A percentile compares a stretch with the other conserved stretches of the same genome.
These are phyloP conservation scores for Platycercus adscitus DNA, from an alignment of 2,113 vertebrate genomes.

Conservation along the genomic window DNA sequence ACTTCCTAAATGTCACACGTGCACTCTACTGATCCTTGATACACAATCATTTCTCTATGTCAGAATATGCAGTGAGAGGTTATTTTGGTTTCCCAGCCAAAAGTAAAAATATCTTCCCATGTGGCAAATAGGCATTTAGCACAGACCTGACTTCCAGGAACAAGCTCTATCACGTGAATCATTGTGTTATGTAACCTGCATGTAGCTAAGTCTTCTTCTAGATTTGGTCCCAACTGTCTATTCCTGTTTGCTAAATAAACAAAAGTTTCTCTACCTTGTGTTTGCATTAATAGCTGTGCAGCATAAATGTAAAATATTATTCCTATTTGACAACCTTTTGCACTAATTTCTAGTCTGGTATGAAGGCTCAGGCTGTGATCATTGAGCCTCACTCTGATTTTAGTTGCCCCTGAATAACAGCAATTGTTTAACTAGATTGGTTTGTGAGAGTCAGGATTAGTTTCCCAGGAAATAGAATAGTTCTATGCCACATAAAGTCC, in stretches of 20 bases:
- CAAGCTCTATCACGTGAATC: background rate
- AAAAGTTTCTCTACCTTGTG: background rate
- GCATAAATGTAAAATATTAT: background rate
- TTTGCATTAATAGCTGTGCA: background rate
- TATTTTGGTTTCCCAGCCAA: background rate
- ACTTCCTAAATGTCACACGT: background rate
- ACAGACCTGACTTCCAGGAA: background rate
- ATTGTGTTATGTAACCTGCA: background rate
- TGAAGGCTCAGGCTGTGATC: fast-evolving
- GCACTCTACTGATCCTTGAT: background rate
- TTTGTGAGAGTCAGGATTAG: background rate
- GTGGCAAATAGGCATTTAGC: background rate
- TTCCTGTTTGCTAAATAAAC: background rate
- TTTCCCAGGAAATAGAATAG: background rate
- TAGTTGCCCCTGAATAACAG: background rate
- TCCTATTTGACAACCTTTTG: background rate
- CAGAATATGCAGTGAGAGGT: background rate
- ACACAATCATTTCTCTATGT: background rate
- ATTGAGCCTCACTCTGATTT: background rate
- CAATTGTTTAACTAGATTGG: background rate
- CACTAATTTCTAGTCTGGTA: background rate
- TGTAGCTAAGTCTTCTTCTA: background rate
- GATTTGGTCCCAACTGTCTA: background rate
- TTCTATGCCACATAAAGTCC: background rate
- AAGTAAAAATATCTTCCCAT: background rate